Base-by-base conservation (phyloP, 1,140 invertebrate species). In the Caerostris darwini region DNA sequence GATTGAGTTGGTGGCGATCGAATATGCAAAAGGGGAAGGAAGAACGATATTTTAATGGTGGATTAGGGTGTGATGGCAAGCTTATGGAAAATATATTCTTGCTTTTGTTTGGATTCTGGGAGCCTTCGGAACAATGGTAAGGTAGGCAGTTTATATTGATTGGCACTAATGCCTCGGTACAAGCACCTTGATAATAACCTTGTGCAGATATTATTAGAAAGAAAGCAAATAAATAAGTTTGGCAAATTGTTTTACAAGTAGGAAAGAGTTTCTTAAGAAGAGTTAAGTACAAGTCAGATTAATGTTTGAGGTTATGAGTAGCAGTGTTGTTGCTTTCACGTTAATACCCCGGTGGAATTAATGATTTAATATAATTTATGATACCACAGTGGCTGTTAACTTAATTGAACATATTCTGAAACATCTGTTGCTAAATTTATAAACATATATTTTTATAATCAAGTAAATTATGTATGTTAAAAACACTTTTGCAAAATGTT, bases 21-120 rank as follows among this genome's bases (percentile, higher is more conserved):
- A 90, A 90, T 90, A 90, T 90, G 88, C 88, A 71, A 71, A 90
- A 50, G 34, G 53, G 19, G 61, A 34, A 50, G 61, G 61, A 50
- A 64, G 58, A 64, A 88, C 61, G 88, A 71, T 71, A 77, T 90
- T 90, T 90, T 90, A 90, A 90, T 90, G 88, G 88, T 34, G 88
- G 64, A 90, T 90, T 77, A 90, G 67, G 57, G 7, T 57, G 57
- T 87, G 85, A 87, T 87, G 85, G 85, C n/a, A 19, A 89, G 87
- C 87, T 89, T 54, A 89, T 56, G 64, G 87, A 69, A 89, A 71
- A 71, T n/a, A 34, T 50, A 53, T 50, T 50, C 34, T 54, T 71
- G 53, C 87, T 56, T 89, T 89, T 89, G 87, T 89, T 87, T 14
- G 8, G 34, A 12, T 50, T 64, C 58, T 12, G 4, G 14, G 5